These are phyloP conservation scores for Chrysina gloriosa DNA, from an alignment of 2,888 invertebrate species.

Conservation along the genomic window DNA sequence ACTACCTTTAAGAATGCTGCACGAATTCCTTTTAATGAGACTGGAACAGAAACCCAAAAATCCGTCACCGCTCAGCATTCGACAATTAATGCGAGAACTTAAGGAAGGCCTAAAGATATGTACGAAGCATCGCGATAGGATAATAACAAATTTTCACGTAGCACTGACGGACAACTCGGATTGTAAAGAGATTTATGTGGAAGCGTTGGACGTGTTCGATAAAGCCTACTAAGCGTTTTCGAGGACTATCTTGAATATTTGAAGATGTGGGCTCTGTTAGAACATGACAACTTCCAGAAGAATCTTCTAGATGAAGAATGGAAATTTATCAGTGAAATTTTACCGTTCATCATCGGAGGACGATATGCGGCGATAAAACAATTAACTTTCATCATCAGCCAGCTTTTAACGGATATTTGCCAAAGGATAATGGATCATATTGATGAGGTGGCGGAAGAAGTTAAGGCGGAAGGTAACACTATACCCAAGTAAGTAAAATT, in stretches of 20 bases:
- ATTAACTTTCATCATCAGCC: constrained; percentile 73
- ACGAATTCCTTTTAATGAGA: constrained; percentile 89
- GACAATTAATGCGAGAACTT: constrained; percentile 85
- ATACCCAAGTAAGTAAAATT: constrained; percentile 13
- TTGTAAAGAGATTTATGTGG: constrained; percentile 67
- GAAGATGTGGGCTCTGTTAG: constrained; percentile 82
- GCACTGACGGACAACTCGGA: constrained; percentile 68
- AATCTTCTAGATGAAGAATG: constrained; percentile 88
- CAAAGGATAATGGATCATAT: constrained; percentile 65
- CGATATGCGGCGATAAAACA: constrained; percentile 79
- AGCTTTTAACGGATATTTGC: constrained; percentile 66
- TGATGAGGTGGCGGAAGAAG: constrained; percentile 58
- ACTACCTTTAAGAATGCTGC: constrained; percentile 90
- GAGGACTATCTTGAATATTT: constrained; percentile 89
- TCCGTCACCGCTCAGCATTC: constrained; percentile 87
- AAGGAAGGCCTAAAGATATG: constrained; percentile 90
- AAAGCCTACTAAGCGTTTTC: constrained; percentile 70
- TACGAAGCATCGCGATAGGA: constrained; percentile 83
- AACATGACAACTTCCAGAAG: constrained; percentile 75
- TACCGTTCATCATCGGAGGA: constrained; percentile 81
- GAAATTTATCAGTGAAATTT: constrained; percentile 84
- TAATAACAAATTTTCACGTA: constrained; percentile 73
- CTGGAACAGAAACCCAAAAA: constrained; percentile 85
- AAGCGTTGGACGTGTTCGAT: constrained; percentile 79
- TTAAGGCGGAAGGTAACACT: constrained; percentile 18